A percentile compares a stretch with the other conserved stretches of the same genome.
Evolutionary conservation across 2,797 vertebrate species (phyloP).

Genomic region (Rallus crepitans): DNA sequence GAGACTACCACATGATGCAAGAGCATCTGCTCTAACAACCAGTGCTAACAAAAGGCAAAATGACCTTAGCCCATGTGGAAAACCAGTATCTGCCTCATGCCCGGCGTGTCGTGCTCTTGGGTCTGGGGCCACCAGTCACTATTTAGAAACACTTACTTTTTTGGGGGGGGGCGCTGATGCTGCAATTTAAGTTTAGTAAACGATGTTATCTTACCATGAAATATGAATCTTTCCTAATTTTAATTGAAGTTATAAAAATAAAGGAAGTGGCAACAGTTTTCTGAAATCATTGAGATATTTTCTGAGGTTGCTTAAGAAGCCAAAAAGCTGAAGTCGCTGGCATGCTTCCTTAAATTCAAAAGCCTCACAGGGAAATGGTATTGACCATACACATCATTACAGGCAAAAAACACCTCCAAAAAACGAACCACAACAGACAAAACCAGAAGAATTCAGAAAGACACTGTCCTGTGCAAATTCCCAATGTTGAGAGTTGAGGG

Average conservation of each 20-base stretch:
- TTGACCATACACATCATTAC: neutral
- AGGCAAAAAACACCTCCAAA: neutral
- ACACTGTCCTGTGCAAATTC: neutral
- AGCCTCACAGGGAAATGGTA: neutral
- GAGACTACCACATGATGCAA: neutral
- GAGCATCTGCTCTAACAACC: neutral
- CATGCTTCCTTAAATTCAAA: neutral
- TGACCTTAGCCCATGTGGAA: rapidly evolving
- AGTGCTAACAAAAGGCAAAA: neutral
- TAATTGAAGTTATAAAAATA: neutral
- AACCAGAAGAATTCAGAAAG: neutral
- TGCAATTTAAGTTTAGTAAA: neutral
- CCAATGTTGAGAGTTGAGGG: neutral
- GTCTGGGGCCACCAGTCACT: rapidly evolving
- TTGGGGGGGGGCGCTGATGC: neutral
- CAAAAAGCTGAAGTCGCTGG: neutral
- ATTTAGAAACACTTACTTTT: neutral
- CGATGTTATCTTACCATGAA: neutral
- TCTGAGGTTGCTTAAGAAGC: neutral
- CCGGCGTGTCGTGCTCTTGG: neutral
- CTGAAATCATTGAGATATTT: neutral
- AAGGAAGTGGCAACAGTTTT: neutral
- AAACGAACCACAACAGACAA: neutral
- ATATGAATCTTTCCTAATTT: neutral
- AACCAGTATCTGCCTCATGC: neutral